phyloP scores from a whole-genome alignment of 1,140 invertebrate species.

The Anoplophora glabripennis region DNA sequence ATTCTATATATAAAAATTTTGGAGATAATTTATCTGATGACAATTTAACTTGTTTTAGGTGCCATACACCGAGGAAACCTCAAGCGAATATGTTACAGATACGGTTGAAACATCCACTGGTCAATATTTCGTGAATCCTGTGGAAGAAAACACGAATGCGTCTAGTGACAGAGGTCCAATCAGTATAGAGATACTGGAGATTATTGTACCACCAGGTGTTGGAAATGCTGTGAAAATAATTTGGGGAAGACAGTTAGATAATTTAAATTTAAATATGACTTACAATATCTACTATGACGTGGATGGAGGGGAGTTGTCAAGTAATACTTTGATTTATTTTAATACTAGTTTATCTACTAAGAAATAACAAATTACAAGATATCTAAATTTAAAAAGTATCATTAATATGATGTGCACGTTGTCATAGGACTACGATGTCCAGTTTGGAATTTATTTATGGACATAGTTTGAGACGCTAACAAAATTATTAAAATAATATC shows the following conservation, averaged over 20 bases:
- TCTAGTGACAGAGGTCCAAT: conserved; percentile 2
- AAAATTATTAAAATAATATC: no score
- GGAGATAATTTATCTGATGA: no score
- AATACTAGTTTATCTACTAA: no score
- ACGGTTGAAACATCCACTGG: background rate
- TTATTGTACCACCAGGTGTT: conserved; percentile 22
- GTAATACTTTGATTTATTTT: background rate
- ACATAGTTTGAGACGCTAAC: no score
- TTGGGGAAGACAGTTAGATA: conserved; percentile 19
- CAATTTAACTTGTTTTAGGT: background rate
- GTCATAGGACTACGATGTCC: no score
- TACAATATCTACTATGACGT: conserved; percentile 22
- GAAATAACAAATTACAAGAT: no score
- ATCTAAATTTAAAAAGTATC: no score
- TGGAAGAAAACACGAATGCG: background rate
- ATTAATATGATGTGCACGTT: no score
- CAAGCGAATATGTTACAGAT: background rate
- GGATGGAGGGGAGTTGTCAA: conserved; percentile 17
- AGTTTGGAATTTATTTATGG: no score
- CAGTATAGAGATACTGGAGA: conserved; percentile 23
- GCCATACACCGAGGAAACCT: background rate
- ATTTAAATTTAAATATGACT: conserved; percentile 20
- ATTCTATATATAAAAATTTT: no score
- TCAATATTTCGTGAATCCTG: background rate
- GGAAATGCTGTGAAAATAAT: conserved; percentile 22